Percentiles rank a stretch among this genome's conserved stretches.
Evolutionary conservation across 2,797 vertebrate genomes (phyloP).

Genomic region (Chromobotia macracanthus): DNA sequence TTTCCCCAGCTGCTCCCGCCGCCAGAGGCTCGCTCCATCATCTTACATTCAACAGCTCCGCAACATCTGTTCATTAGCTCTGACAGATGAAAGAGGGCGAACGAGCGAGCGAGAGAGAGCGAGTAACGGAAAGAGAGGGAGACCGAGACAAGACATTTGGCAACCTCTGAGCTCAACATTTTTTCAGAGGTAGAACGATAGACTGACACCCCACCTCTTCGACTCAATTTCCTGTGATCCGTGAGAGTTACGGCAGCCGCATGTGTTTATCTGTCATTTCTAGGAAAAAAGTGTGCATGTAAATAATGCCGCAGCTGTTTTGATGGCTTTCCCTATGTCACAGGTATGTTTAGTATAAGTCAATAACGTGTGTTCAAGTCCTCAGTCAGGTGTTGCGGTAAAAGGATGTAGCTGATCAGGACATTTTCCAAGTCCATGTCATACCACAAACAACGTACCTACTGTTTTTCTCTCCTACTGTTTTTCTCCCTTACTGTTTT

Average conservation of each 20-base stretch:
- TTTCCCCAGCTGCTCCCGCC: slow-evolving; percentile 72
- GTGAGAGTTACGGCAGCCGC: background rate
- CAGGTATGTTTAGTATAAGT: slow-evolving; percentile 1
- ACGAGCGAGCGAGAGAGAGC: slow-evolving; percentile 49
- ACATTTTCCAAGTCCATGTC: slow-evolving; percentile 64
- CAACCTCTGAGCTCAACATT: slow-evolving; percentile 53
- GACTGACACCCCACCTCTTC: slow-evolving; percentile 26
- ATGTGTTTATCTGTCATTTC: slow-evolving; percentile 25
- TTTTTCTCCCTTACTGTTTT: slow-evolving; percentile 37
- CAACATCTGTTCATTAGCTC: slow-evolving; percentile 84
- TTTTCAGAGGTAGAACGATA: slow-evolving; percentile 41
- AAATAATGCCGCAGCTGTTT: slow-evolving; percentile 7
- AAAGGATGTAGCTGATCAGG: slow-evolving; percentile 66
- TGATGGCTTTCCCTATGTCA: background rate
- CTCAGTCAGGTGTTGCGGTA: slow-evolving; percentile 35
- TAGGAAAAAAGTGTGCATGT: slow-evolving; percentile 4
- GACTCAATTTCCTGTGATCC: slow-evolving; percentile 27
- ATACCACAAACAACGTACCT: slow-evolving; percentile 64
- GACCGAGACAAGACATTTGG: slow-evolving; percentile 36
- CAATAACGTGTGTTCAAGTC: slow-evolving; percentile 3
- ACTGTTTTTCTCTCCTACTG: slow-evolving; percentile 33
- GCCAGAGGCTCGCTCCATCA: slow-evolving; percentile 77
- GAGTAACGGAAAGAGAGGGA: slow-evolving; percentile 54
- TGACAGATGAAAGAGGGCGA: slow-evolving; percentile 77
- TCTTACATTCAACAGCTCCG: slow-evolving; percentile 76